These are phyloP conservation scores for Cheilosia urbana DNA, from an alignment of 2,888 invertebrate species.

Conservation along the genomic window DNA sequence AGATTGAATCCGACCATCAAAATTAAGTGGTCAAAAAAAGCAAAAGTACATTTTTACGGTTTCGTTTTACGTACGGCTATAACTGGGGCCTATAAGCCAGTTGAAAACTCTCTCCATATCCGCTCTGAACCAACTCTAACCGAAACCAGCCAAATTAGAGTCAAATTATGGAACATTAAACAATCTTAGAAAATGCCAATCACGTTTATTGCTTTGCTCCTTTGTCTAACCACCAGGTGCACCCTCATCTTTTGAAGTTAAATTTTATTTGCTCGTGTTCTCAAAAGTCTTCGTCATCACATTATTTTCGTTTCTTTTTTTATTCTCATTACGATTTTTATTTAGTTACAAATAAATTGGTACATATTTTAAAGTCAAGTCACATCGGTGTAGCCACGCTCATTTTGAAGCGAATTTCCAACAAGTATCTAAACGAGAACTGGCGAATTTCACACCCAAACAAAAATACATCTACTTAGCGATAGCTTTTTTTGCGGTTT, in stretches of 20 bases:
- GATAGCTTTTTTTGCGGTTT: conserved; percentile 37
- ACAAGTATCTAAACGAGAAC: conserved; percentile 29
- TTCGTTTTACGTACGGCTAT: too few species aligned
- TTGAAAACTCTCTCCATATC: background rate
- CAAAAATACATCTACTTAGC: conserved; percentile 10
- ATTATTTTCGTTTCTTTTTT: conserved; percentile 1
- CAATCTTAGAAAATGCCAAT: conserved; percentile 35
- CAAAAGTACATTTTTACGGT: too few species aligned
- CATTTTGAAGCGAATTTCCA: conserved; percentile 2
- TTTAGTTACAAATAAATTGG: conserved; percentile 37
- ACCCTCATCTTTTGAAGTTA: conserved; percentile 28
- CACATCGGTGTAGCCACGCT: conserved; percentile 40
- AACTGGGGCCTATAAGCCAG: background rate
- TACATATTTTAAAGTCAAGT: conserved; percentile 50
- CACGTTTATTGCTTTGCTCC: conserved; percentile 36
- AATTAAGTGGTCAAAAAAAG: too few species aligned
- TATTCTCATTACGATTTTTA: conserved; percentile 20
- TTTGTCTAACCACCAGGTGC: conserved; percentile 44
- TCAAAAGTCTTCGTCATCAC: too few species aligned
- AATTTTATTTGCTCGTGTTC: conserved; percentile 8
- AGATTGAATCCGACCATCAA: too few species aligned
- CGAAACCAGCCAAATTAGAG: conserved; percentile 13
- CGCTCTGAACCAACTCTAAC: background rate
- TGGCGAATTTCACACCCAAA: conserved; percentile 4
- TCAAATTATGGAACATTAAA: conserved; percentile 29